Base-by-base conservation (phyloP, 2,888 invertebrate species). In the Drosophila multiciliata region DNA sequence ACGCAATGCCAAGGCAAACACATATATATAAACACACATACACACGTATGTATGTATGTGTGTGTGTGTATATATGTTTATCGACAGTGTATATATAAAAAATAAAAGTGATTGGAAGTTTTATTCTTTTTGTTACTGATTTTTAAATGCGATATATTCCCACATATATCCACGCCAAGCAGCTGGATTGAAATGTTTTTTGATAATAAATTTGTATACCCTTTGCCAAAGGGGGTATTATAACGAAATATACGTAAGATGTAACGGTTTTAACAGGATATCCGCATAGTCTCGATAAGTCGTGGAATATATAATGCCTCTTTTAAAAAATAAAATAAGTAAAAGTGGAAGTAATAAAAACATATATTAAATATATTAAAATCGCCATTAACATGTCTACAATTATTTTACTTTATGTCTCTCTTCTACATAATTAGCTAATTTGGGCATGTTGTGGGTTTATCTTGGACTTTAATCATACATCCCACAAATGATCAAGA, bases 101-200 rank as follows among this genome's bases (percentile, higher is more conserved):
- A 87, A 85, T 74, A 84, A 90, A 90, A 89, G 90, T 87, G 89
- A 89, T 87, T 87, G 82, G 75, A 87, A 87, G 69, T 87, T 87
- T 86, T 89, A 75, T 66, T 66, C 4, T 15, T 23, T 23, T 8
- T 23, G 45, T 45, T 63, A 62, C 54, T 57, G 78, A 80, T 89
- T 83, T 78, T 75, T 70, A 68, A 63, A 74, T 55, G 55, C 78
- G 79, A 78, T 87, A 87, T 69, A 58, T 75, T 26, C 36, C 17
- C 45, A 65, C 48, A 64, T 29, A 59, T 32, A 45, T 23, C 2
- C 45, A 45, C 4, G 23, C 61, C 40, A 48, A 20, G 38, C 62
- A 59, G 66, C 29, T 32, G 66, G 49, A 73, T 66, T 68, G 63
- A 72, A 79, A 85, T 82, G 71, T 73, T 78, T 66, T 59, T 63